These are phyloP conservation scores for Furcifer pardalis DNA, from an alignment of 2,797 vertebrate genomes.

Conservation along the genomic window DNA sequence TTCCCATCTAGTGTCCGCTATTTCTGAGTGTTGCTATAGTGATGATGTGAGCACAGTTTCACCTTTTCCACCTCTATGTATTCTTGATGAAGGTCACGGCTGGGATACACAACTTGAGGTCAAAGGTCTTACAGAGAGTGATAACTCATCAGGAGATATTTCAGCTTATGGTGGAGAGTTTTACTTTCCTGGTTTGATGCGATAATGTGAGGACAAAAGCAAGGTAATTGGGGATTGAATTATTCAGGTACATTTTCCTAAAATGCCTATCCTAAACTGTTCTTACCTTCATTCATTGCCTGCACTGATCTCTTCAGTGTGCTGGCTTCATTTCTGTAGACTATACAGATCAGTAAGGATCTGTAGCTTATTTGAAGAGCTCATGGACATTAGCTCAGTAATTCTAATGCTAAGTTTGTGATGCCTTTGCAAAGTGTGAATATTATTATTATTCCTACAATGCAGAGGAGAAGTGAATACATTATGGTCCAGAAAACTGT, in stretches of 20 bases:
- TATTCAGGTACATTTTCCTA: neutral
- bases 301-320: neutral
- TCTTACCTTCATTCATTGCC: neutral
- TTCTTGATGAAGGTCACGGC: slow-evolving; percentile 47
- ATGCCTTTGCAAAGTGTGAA: neutral
- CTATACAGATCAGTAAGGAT: neutral
- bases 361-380: neutral
- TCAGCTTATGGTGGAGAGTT: slow-evolving; percentile 23
- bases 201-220: neutral
- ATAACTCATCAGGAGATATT: slow-evolving; percentile 42
- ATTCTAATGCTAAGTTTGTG: neutral
- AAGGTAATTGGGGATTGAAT: slow-evolving; percentile 5
- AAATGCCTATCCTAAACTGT: neutral
- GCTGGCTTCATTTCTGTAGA: neutral
- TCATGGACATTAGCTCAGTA: neutral
- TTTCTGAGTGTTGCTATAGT: slow-evolving; percentile 27
- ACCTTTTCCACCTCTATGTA: slow-evolving; percentile 44
- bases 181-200: slow-evolving; percentile 25
- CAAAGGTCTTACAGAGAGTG: slow-evolving; percentile 40
- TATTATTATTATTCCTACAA: neutral
- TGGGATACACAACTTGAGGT: slow-evolving; percentile 41
- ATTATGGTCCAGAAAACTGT: neutral
- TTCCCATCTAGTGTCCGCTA: neutral
- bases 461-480: neutral
- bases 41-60: slow-evolving; percentile 25